A percentile compares a stretch with the other conserved stretches of the same genome.
These are phyloP conservation scores for Tachina fera DNA, from an alignment of 2,888 invertebrate species.

Conservation along the genomic window DNA sequence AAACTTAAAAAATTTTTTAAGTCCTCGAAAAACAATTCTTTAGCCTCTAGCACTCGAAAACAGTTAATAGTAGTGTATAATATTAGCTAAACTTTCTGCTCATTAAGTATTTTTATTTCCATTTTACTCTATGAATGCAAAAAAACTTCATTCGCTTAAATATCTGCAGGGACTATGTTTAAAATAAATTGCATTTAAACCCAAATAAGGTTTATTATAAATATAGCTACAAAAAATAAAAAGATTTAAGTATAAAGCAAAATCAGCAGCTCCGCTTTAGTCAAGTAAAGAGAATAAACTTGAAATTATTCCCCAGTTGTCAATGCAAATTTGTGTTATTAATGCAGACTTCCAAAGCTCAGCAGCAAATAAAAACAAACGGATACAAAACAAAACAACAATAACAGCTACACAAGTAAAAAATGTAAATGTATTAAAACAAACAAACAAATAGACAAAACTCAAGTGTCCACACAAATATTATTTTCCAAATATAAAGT, in stretches of 20 bases:
- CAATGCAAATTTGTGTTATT: slow-evolving; percentile 69
- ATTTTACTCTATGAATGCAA: not conserved
- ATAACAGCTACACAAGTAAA: not conserved
- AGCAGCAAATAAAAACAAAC: slow-evolving; percentile 36
- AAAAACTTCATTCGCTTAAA: not conserved
- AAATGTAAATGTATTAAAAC: slow-evolving; percentile 30
- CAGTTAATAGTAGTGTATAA: too few relatives aligned
- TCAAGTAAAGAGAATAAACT: slow-evolving; percentile 47
- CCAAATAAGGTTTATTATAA: slow-evolving; percentile 28
- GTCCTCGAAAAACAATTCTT: too few relatives aligned
- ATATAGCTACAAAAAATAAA: not conserved
- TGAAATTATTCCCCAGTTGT: slow-evolving; percentile 70
- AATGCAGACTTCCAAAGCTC: slow-evolving; percentile 38
- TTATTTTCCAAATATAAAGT: slow-evolving; percentile 9
- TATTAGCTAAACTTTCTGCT: too few relatives aligned
- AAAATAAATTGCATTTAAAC: slow-evolving; percentile 21
- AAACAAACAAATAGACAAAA: slow-evolving; percentile 45
- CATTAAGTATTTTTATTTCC: not conserved
- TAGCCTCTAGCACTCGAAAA: too few relatives aligned
- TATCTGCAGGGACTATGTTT: not conserved
- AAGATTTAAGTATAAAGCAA: not conserved
- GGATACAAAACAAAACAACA: slow-evolving; percentile 16
- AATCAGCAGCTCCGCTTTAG: slow-evolving; percentile 29
- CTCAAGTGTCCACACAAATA: slow-evolving; percentile 63
- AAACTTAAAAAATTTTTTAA: not conserved